Base-by-base conservation (phyloP, 2,113 vertebrate genomes). In the Planiliza haematocheilus region DNA sequence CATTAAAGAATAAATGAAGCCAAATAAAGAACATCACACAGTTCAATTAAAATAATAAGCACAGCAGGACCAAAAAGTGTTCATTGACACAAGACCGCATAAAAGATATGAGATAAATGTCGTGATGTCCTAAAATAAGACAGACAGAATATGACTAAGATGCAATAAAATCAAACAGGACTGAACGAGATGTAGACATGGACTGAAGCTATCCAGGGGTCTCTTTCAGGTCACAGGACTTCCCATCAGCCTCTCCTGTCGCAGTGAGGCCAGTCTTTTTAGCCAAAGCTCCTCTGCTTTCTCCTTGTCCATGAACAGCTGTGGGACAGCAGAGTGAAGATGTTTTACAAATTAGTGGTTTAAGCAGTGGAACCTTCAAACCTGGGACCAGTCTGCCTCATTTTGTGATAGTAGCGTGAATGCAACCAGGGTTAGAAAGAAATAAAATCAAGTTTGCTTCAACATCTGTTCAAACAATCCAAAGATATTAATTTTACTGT, bases 221-320 rank as follows among this genome's bases (percentile, higher is more conserved):
- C 10, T 50, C 24, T 17, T 12, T 96, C 84, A 97, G 61, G 94
- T 92, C 60, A 98, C 97, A 0, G 97, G 97, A 72, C 96, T 98
- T 61, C 97, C 97, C 96, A 99, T 97, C 64, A 99, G 94, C 81
- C 96, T 92, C 70, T 99, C 97, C 74, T 99, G 97, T 20, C 97
- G 94, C 41, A 99, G 95, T 0, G 95, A 93, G 1, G 95, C 87
- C 89, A 99, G 82, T 76, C 97, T 93, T 88, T 95, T 96, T 71
- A 96, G 94, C 98, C 98, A 99, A 85, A 93, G 93, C 79, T 96
- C 94, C 81, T 99, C 97, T 0, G 97, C 97, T 85, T 95, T 95
- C 12, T 94, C 95, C 87, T 97, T 99, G 75, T 97, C 95, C 42
- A 99, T 82, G 76, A 97, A 98, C 70, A 99, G 82, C 98, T 99